These are phyloP conservation scores for Myotis myotis DNA, from an alignment of 2,797 vertebrate species.

Conservation along the genomic window DNA sequence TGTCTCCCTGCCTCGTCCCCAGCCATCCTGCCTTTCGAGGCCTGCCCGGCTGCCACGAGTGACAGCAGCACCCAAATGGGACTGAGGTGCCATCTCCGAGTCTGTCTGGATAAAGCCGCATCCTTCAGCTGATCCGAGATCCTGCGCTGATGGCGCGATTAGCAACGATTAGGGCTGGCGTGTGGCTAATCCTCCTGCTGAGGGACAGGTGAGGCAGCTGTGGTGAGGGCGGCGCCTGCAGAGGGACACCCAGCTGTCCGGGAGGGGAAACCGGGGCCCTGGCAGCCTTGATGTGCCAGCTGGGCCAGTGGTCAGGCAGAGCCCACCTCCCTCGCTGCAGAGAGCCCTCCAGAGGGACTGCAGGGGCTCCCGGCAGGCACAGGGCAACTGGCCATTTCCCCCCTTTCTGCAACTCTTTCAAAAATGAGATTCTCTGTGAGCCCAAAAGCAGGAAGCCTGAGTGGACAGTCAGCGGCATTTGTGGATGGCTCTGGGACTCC, in stretches of 20 bases:
- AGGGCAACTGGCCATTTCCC: not conserved
- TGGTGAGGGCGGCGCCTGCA: not conserved
- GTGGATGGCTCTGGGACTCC: not conserved
- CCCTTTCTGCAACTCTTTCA: not conserved
- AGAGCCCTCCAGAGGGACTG: not conserved
- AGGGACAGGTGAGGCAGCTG: constrained; percentile 56
- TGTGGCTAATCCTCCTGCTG: constrained; percentile 61
- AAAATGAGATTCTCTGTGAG: not conserved
- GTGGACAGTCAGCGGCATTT: not conserved
- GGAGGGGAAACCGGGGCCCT: not conserved
- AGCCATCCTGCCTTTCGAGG: not conserved
- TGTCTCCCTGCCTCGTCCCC: not conserved
- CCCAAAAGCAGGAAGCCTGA: not conserved
- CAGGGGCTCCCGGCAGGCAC: not conserved
- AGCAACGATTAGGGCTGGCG: not conserved
- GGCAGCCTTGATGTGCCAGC: not conserved
- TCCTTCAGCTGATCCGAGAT: constrained; percentile 71
- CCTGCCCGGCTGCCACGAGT: not conserved
- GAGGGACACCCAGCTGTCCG: not conserved
- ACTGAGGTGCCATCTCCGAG: not conserved
- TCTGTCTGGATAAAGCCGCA: constrained; percentile 65
- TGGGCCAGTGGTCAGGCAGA: not conserved
- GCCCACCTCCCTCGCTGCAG: rapidly evolving
- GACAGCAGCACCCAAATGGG: not conserved
- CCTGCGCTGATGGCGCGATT: constrained; percentile 41